Evolutionary conservation across 2,888 invertebrate genomes (phyloP), one percentile per base, ranked within the genome.

Genomic region (Cerceris ruficornis): DNA sequence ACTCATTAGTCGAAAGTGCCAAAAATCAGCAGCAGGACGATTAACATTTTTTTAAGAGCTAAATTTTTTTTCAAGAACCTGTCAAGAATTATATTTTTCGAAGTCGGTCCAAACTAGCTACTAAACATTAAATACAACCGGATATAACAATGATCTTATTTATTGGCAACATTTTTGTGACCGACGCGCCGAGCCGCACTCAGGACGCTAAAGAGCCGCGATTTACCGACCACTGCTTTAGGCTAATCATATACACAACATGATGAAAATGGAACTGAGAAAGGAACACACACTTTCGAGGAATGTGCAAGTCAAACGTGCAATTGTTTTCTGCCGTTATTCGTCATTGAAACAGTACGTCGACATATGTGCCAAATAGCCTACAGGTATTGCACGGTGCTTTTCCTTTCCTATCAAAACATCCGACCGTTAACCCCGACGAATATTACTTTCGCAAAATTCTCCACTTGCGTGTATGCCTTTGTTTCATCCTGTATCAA

Each of bases 301-400:
- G 8, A 43, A 69, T 62, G 13, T 41, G 68, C 75, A 64, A 80
- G 84, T 84, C 84, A 82, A 75, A 64, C 15, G 54, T 69, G 39
- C 65, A 79, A 83, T 83, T 74, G 75, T 80, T 74, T 74, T 67
- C 74, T 68, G 64, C 79, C 85, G 77, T 82, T 85, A 75, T 68
- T 66, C 74, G 75, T 75, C 78, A 55, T 77, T 69, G 72, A 69
- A 69, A 76, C 79, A 82, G 81, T 79, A 79, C 80, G 72, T 76
- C 68, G 76, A 71, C 77, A 76, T 65, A 76, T 74, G 80, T 50
- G 75, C 67, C 70, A 49, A 77, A 79, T 61, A 67, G 67, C 69
- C 50, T 58, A 7, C 55, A 50, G 70, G 70, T 46, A 67, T 67
- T 68, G 67, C 66, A 62, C 68, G 58, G 15, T n/a, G 52, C 46